Percentiles rank a stretch among this genome's conserved stretches.
Conservation (phyloP, 2,888 invertebrate species). For the Xanthia togata region DNA sequence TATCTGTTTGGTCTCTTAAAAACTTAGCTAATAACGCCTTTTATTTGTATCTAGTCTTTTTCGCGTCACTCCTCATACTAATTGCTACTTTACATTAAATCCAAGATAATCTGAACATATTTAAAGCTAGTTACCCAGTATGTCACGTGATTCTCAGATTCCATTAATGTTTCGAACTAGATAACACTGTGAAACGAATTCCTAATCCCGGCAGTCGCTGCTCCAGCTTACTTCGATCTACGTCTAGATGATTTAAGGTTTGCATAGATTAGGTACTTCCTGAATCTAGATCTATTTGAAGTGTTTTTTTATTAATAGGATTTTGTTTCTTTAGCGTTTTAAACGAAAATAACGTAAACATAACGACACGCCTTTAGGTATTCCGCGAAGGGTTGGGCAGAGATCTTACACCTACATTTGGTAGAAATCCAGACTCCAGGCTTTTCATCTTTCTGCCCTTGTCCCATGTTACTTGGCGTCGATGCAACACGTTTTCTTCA, state of each 20-base stretch:
- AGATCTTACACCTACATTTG: too few species aligned
- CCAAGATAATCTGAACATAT: constrained; percentile 11
- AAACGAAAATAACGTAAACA: too few species aligned
- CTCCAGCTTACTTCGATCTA: constrained; percentile 30
- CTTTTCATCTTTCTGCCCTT: too few species aligned
- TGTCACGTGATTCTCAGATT: constrained; percentile 35
- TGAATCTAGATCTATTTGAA: constrained; percentile 29
- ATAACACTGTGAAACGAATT: constrained; percentile 50
- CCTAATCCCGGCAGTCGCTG: constrained; percentile 36
- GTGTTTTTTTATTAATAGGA: neutral
- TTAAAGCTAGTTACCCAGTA: constrained; percentile 22
- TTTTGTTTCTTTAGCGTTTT: constrained; percentile 2
- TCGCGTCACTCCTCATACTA: too few species aligned
- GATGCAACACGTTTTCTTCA: too few species aligned
- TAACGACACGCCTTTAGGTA: too few species aligned
- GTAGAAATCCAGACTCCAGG: too few species aligned
- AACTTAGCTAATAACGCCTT: neutral
- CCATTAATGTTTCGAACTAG: constrained; percentile 49
- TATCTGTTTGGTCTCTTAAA: neutral
- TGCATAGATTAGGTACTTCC: constrained; percentile 28
- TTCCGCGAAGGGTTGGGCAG: too few species aligned
- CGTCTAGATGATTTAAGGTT: constrained; percentile 32
- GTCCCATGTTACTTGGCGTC: too few species aligned
- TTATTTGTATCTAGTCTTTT: neutral
- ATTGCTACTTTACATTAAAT: too few species aligned